Percentiles rank a stretch among this genome's conserved stretches.
These are phyloP conservation scores for Pseudobourletiella spinata DNA, from an alignment of 1,140 invertebrate genomes.

Conservation along the genomic window DNA sequence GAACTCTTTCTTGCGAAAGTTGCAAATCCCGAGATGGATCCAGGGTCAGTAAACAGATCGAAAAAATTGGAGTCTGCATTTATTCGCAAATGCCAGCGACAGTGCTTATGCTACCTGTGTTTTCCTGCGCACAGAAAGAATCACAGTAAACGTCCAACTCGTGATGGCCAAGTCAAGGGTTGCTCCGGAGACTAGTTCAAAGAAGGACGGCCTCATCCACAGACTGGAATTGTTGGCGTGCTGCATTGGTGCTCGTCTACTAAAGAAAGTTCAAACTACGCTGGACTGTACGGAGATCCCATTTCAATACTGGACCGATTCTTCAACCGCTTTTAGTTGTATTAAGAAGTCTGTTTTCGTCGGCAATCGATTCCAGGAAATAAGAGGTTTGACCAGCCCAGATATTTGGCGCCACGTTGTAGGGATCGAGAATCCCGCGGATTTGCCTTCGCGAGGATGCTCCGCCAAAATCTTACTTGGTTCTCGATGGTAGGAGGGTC, in stretches of 20 bases:
- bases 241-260: conserved; percentile 37
- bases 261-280: not conserved
- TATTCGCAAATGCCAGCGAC: conserved; percentile 4
- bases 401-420: conserved; percentile 13
- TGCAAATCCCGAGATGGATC: not conserved
- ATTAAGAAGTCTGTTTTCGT: conserved; percentile 35
- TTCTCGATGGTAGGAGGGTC: conserved; percentile 21
- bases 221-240: conserved; percentile 40
- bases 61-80: not conserved
- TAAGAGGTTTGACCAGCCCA: not conserved
- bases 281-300: conserved; percentile 20
- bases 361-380: conserved; percentile 32
- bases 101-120: not conserved
- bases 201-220: conserved; percentile 38
- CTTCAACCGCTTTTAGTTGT: conserved; percentile 37
- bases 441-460: conserved; percentile 22
- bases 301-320: conserved; percentile 41
- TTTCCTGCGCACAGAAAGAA: not conserved
- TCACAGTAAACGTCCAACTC: conserved; percentile 24
- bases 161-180: conserved; percentile 39
- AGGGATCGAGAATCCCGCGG: conserved; percentile 11
- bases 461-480: not conserved
- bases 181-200: too few species aligned
- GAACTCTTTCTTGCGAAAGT: not conserved
- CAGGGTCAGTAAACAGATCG: not conserved